Evolutionary conservation across 2,888 invertebrate genomes (phyloP).

Genomic region (Leptogaster cylindrica): DNA sequence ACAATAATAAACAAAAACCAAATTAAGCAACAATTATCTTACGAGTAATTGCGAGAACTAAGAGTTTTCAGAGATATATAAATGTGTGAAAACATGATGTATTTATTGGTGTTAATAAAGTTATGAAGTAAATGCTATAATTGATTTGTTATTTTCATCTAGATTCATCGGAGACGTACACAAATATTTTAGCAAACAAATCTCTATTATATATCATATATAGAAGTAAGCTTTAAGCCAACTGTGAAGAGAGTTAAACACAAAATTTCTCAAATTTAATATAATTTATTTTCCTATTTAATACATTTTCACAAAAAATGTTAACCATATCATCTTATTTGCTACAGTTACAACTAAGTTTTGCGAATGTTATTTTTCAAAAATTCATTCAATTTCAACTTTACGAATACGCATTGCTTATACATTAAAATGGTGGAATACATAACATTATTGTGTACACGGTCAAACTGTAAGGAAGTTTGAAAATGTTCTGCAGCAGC

Average conservation of each 20-base stretch:
- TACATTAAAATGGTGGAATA: not conserved
- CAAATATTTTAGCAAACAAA: too few relatives aligned
- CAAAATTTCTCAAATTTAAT: constrained; percentile 23
- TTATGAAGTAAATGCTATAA: constrained; percentile 33
- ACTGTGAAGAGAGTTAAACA: too few relatives aligned
- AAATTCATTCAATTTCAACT: not conserved
- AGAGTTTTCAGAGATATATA: constrained; percentile 10
- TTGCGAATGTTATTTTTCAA: not conserved
- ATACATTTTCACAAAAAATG: constrained; percentile 39
- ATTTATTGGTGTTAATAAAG: constrained; percentile 37
- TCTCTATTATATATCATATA: too few relatives aligned
- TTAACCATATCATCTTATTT: constrained; percentile 34
- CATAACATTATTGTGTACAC: not conserved
- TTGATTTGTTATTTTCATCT: too few relatives aligned
- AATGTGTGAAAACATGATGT: constrained; percentile 34
- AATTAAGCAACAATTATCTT: constrained; percentile 7
- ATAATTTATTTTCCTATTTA: constrained; percentile 35
- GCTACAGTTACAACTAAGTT: constrained; percentile 3
- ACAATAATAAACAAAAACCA: constrained; percentile 27
- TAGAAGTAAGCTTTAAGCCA: too few relatives aligned
- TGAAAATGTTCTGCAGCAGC: not conserved
- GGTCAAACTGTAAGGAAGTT: not conserved
- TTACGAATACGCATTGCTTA: not conserved
- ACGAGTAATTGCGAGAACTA: not conserved
- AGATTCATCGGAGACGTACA: too few relatives aligned